phyloP scores from a whole-genome alignment of 2,113 vertebrate genomes.

The Hoplias malabaricus region DNA sequence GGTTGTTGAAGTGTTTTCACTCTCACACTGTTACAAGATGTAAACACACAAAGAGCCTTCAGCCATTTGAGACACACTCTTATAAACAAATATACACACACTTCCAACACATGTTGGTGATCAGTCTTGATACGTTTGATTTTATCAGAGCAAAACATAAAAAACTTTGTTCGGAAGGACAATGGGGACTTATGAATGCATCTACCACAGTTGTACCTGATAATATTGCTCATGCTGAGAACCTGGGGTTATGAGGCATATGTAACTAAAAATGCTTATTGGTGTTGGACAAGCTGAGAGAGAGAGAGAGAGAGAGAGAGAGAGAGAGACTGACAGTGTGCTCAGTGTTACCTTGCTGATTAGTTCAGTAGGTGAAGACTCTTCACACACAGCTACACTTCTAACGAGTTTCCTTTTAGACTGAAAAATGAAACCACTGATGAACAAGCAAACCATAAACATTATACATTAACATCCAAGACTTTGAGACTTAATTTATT shows the following conservation, averaged over 20 bases:
- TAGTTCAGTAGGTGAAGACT: constrained; percentile 72
- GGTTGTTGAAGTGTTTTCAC: constrained; percentile 76
- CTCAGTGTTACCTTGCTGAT: constrained; percentile 78
- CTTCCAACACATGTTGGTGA: too few relatives aligned
- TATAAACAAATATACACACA: too few relatives aligned
- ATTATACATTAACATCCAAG: constrained; percentile 39
- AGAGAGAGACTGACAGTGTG: neutral
- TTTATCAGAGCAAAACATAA: too few relatives aligned
- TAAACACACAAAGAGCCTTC: neutral
- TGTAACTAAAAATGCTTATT: too few relatives aligned
- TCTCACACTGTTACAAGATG: constrained; percentile 74
- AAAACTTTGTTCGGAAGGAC: too few relatives aligned
- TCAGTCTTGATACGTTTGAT: too few relatives aligned
- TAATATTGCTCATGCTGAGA: too few relatives aligned
- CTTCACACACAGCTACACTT: constrained; percentile 88
- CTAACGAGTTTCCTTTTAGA: constrained; percentile 88
- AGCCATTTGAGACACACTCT: neutral
- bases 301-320: neutral
- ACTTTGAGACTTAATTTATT: too few relatives aligned
- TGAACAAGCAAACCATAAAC: constrained; percentile 5
- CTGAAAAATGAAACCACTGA: constrained; percentile 68
- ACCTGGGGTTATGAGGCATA: too few relatives aligned
- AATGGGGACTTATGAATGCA: too few relatives aligned
- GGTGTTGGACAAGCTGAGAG: too few relatives aligned
- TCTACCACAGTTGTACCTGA: too few relatives aligned